Conservation (phyloP, 1,140 invertebrate genomes). For the Magallana angulata region DNA sequence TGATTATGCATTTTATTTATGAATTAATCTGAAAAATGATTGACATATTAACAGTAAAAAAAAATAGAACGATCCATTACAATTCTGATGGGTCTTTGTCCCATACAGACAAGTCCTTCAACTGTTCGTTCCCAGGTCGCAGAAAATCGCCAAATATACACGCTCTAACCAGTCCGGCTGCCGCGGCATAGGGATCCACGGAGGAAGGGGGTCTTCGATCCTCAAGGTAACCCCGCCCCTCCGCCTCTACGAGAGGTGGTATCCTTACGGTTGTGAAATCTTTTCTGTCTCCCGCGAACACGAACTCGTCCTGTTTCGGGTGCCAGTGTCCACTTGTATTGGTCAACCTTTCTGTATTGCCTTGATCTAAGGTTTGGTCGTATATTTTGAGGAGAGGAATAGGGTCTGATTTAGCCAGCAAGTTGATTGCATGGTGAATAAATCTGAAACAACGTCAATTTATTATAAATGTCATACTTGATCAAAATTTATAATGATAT, state of each 20-base stretch:
- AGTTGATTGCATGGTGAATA: slow-evolving; percentile 84
- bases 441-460: slow-evolving; percentile 61
- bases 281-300: slow-evolving; percentile 79
- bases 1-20: too few species aligned
- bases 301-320: slow-evolving; percentile 67
- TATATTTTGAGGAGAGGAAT: slow-evolving; percentile 91
- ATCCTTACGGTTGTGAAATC: slow-evolving; percentile 79
- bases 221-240: slow-evolving; percentile 94
- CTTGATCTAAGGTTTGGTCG: slow-evolving; percentile 84
- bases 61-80: too few species aligned
- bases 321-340: slow-evolving; percentile 78
- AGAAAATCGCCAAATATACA: slow-evolving; percentile 79
- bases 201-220: slow-evolving; percentile 95
- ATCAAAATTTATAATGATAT: too few species aligned
- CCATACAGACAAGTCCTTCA: not conserved
- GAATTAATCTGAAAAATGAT: too few species aligned
- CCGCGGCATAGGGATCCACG: slow-evolving; percentile 89
- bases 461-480: too few species aligned
- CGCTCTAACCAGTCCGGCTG: slow-evolving; percentile 65
- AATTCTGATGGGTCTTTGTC: not conserved
- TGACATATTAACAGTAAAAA: too few species aligned
- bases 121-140: not conserved
- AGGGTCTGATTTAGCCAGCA: slow-evolving; percentile 88
- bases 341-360: slow-evolving; percentile 79
- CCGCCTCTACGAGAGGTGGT: slow-evolving; percentile 85